Percentiles rank a stretch among this genome's conserved stretches.
phyloP scores from a whole-genome alignment of 1,140 invertebrate genomes.

The Phocides pigmalion region DNA sequence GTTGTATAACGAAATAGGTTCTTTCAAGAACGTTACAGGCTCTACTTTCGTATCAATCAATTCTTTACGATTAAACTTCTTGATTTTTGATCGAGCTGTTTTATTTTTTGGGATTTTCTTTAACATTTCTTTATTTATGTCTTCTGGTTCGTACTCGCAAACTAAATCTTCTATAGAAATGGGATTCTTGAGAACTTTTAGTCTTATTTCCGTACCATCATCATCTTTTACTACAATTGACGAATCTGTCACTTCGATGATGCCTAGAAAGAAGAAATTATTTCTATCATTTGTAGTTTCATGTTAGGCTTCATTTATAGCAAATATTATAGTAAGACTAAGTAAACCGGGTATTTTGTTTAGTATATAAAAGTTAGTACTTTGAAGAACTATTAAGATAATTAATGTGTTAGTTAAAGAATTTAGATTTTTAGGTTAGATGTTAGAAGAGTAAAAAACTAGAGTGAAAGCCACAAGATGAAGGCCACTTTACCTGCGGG shows the following conservation, averaged over 20 bases:
- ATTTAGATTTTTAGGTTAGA: too few species aligned
- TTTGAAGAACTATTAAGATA: too few species aligned
- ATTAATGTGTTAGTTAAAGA: too few species aligned
- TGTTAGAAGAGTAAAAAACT: too few species aligned
- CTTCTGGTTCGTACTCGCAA: slow-evolving; percentile 44
- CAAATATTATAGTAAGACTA: too few species aligned
- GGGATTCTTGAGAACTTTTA: slow-evolving; percentile 55
- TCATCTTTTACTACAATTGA: slow-evolving; percentile 62
- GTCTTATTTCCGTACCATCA: slow-evolving; percentile 53
- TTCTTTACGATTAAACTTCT: neutral
- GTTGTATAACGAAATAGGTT: slow-evolving; percentile 43
- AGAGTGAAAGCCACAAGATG: too few species aligned
- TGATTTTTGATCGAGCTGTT: neutral
- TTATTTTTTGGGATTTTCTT: neutral
- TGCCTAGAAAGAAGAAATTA: slow-evolving; percentile 63
- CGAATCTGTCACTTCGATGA: slow-evolving; percentile 57
- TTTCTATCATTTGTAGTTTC: slow-evolving; percentile 13
- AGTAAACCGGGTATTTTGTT: too few species aligned
- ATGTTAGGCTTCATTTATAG: neutral
- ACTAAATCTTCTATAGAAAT: slow-evolving; percentile 49
- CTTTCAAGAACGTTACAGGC: slow-evolving; percentile 44
- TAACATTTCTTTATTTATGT: neutral
- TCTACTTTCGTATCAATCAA: slow-evolving; percentile 24
- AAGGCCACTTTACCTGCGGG: too few species aligned
- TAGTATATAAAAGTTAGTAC: too few species aligned